Conservation (phyloP, 2,113 vertebrate genomes). For the Hucho hucho region DNA sequence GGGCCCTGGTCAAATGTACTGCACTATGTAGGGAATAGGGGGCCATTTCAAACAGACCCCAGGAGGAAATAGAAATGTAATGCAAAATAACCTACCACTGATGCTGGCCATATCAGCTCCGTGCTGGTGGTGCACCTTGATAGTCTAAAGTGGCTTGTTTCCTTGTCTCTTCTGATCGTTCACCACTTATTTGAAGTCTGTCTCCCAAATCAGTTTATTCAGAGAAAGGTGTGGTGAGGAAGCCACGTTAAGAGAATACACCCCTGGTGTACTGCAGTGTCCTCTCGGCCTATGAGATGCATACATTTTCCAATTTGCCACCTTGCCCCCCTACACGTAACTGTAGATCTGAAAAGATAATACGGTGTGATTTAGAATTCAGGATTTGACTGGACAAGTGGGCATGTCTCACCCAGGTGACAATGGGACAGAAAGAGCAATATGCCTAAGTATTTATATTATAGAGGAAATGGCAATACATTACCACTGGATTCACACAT, state of each 20-base stretch:
- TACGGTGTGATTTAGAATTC: too few relatives aligned
- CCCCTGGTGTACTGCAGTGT: slow-evolving; percentile 10
- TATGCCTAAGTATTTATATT: background rate
- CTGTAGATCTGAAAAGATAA: too few relatives aligned
- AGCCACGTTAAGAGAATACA: too few relatives aligned
- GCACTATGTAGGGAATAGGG: too few relatives aligned
- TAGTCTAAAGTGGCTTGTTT: too few relatives aligned
- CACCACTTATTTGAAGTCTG: too few relatives aligned
- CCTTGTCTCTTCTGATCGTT: too few relatives aligned
- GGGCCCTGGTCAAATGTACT: too few relatives aligned
- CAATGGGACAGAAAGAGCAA: background rate
- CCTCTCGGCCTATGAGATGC: background rate
- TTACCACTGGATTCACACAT: slow-evolving; percentile 7
- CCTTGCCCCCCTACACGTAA: too few relatives aligned
- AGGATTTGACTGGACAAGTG: background rate
- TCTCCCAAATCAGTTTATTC: too few relatives aligned
- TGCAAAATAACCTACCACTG: background rate
- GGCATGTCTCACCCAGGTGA: slow-evolving; percentile 10
- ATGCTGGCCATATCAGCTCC: slow-evolving; percentile 5
- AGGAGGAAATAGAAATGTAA: background rate
- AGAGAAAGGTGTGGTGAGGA: too few relatives aligned
- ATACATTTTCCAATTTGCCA: background rate
- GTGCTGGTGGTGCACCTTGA: background rate
- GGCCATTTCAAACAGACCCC: background rate
- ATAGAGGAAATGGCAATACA: slow-evolving; percentile 8